Evolutionary conservation across 2,113 vertebrate species (phyloP), one percentile per base, ranked within the genome.

Genomic region (Spea multiplicata): DNA sequence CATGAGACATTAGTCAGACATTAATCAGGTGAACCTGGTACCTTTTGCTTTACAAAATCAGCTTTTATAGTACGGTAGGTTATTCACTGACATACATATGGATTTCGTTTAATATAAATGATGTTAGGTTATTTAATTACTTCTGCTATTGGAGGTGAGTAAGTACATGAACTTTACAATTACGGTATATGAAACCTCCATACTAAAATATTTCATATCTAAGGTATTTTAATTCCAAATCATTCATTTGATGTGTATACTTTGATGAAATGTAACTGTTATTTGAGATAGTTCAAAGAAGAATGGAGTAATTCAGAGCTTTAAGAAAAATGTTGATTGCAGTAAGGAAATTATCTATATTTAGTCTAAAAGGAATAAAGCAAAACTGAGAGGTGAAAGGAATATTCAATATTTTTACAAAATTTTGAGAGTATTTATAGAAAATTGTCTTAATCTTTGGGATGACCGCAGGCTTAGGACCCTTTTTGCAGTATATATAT

Each of bases 191-290:
- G 49, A 49, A 53, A 5, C 44, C 16, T 75, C 74, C 50, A 67
- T 67, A 55, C 49, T 13, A 75, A 67, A 75, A 67, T 76, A 76
- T 44, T 68, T 76, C 55, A 8, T 48, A 57, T 8, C n/a, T 68
- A 17, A 17, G 65, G 44, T 68, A 68, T 68, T 76, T 67, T 44
- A 44, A 55, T 47, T 76, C 74, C 74, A 76, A 69, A 76, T 76
- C 53, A 62, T 64, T 30, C 59, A 17, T 78, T 61, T 77, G 46
- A 71, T 78, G 75, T 78, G 67, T 71, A 78, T 78, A 50, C 71
- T 78, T 77, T 14, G 57, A 14, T 71, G 75, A 70, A 7, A 71
- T 64, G 44, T 62, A 78, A 8, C 45, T n/a, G 67, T 71, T 78
- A 78, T 64, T 62, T 8, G 12, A 78, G 55, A 78, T 71, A 30